phyloP scores from a whole-genome alignment of 2,888 invertebrate species.

The Megaustenia siamemsis region DNA sequence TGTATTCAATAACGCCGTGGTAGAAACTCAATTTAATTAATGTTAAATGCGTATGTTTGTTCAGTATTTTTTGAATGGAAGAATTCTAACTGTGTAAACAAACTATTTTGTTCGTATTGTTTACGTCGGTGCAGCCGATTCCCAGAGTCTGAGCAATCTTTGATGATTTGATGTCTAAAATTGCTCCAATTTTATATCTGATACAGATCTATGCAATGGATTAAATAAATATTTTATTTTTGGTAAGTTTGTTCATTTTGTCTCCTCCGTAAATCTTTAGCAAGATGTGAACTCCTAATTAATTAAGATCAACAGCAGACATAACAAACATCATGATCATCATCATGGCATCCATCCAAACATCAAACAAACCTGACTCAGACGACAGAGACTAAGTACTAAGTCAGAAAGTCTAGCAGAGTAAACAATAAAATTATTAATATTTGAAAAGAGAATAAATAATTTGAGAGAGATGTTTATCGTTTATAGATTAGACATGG shows the following conservation, averaged over 20 bases:
- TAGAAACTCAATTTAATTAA: neutral
- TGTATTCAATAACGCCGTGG: neutral
- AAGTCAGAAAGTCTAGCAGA: no score
- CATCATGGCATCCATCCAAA: no score
- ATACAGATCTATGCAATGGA: neutral
- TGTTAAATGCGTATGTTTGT: neutral
- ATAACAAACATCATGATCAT: no score
- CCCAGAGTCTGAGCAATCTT: neutral
- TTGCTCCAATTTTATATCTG: slow-evolving; percentile 18
- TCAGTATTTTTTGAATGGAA: neutral
- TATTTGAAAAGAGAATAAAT: no score
- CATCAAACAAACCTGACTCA: no score
- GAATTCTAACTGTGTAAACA: slow-evolving; percentile 32
- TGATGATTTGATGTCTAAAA: neutral
- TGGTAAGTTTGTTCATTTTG: neutral
- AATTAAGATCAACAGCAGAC: no score
- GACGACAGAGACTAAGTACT: no score
- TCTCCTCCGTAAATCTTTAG: no score
- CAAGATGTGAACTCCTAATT: no score
- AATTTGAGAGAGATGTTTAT: no score
- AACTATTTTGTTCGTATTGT: slow-evolving; percentile 40
- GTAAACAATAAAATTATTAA: no score
- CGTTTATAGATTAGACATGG: no score
- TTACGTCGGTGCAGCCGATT: slow-evolving; percentile 36
- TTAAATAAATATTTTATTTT: slow-evolving; percentile 24